Evolutionary conservation across 2,888 invertebrate species (phyloP).

Genomic region (Rosalia funebris): DNA sequence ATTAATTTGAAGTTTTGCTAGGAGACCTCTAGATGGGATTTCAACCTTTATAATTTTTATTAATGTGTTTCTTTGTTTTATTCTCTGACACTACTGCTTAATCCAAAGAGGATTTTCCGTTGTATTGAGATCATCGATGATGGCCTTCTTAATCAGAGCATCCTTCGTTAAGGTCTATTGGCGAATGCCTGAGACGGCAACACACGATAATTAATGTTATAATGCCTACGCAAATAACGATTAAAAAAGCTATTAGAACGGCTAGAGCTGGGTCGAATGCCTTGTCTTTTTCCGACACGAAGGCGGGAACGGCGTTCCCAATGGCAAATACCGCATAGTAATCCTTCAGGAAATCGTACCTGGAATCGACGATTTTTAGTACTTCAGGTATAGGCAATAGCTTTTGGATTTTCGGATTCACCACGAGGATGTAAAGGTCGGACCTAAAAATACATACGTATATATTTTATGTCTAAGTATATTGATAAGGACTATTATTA

Average conservation of each 20-base stretch:
- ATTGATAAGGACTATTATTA: too few relatives aligned
- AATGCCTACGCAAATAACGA: conserved; percentile 86
- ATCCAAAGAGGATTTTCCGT: conserved; percentile 94
- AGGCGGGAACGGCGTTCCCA: conserved; percentile 78
- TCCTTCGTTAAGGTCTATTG: conserved; percentile 85
- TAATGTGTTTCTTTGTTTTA: too few relatives aligned
- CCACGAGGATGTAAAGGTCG: conserved; percentile 86
- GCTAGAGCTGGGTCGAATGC: conserved; percentile 88
- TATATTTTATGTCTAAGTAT: too few relatives aligned
- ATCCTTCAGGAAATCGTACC: conserved; percentile 85
- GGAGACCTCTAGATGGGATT: too few relatives aligned
- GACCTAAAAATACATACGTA: conserved; percentile 80
- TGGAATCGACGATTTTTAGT: conserved; percentile 82
- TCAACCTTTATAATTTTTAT: too few relatives aligned
- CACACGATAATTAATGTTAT: conserved; percentile 88
- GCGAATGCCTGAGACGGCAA: conserved; percentile 86
- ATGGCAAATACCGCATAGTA: conserved; percentile 80
- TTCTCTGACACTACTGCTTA: too few relatives aligned
- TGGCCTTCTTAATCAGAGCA: conserved; percentile 84
- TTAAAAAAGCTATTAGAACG: conserved; percentile 84
- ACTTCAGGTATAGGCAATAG: conserved; percentile 83
- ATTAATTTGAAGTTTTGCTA: too few relatives aligned
- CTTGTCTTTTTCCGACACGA: conserved; percentile 74
- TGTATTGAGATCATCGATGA: conserved; percentile 86
- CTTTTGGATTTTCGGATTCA: conserved; percentile 77